phyloP scores from a whole-genome alignment of 2,797 vertebrate genomes.

The Phrynocephalus vlangalii region DNA sequence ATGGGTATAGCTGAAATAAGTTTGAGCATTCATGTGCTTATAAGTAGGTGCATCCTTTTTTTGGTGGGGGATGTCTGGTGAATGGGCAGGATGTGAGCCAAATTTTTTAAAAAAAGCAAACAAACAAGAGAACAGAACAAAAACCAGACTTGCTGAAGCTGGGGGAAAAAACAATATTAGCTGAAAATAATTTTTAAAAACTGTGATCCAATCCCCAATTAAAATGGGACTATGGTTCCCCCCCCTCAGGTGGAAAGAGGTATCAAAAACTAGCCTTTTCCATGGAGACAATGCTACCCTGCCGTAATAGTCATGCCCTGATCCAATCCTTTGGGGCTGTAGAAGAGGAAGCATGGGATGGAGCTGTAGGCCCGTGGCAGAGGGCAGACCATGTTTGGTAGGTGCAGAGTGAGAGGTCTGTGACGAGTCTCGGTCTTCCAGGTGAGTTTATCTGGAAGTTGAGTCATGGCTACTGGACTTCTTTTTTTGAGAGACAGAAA shows the following conservation, averaged over 20 bases:
- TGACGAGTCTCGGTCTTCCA: too few species aligned
- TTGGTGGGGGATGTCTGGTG: not conserved
- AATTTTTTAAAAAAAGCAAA: not conserved
- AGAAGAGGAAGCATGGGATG: not conserved
- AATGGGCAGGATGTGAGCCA: not conserved
- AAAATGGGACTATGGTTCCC: not conserved
- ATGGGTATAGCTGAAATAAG: not conserved
- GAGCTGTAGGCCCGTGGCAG: too few species aligned
- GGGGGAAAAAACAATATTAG: not conserved
- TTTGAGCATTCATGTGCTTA: not conserved
- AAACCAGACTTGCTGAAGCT: not conserved
- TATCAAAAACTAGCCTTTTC: not conserved
- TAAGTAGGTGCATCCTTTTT: not conserved
- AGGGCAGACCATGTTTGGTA: too few species aligned
- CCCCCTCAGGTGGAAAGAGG: not conserved
- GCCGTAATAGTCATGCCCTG: not conserved
- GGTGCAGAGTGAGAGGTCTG: too few species aligned
- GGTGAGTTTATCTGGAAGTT: too few species aligned
- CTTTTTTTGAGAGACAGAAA: too few species aligned
- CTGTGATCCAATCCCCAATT: not conserved
- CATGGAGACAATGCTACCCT: not conserved
- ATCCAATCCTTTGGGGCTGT: not conserved
- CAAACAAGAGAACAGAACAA: not conserved
- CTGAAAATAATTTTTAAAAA: not conserved
- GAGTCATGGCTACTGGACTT: too few species aligned